Evolutionary conservation across 1,140 invertebrate species (phyloP).

Genomic region (Mizuhopecten yessoensis): DNA sequence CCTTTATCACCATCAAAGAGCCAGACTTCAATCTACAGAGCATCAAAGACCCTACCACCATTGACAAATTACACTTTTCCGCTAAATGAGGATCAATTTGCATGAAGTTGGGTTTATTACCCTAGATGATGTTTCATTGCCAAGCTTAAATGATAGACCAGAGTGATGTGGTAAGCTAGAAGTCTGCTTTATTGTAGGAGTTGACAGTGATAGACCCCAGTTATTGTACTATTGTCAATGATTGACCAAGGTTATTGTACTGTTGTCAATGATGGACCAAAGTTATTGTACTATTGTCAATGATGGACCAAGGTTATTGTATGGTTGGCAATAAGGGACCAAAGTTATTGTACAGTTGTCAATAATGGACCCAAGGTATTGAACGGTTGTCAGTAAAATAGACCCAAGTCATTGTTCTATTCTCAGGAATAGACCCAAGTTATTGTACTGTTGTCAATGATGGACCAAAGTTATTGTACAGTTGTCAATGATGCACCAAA

Average conservation of each 20-base stretch:
- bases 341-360: no score
- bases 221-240: no score
- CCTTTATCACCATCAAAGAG: not conserved
- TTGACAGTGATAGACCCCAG: no score
- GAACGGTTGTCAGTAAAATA: no score
- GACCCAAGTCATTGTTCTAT: no score
- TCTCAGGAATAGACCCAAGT: not conserved
- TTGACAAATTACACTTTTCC: slow-evolving; percentile 27
- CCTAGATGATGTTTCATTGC: not conserved
- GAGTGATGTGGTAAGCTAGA: not conserved
- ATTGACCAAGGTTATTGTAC: no score
- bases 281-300: no score
- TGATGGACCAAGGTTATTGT: no score
- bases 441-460: not conserved
- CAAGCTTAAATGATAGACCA: not conserved
- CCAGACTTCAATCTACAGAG: not conserved
- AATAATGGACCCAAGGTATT: no score
- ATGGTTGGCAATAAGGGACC: no score
- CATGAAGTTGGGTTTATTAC: slow-evolving; percentile 20
- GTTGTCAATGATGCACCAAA: not conserved
- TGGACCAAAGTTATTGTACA: not conserved
- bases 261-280: no score
- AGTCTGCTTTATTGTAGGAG: no score
- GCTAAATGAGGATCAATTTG: slow-evolving; percentile 18
- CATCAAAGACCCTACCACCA: slow-evolving; percentile 12